phyloP scores from a whole-genome alignment of 2,888 invertebrate species.

The Parnassius glacialis region DNA sequence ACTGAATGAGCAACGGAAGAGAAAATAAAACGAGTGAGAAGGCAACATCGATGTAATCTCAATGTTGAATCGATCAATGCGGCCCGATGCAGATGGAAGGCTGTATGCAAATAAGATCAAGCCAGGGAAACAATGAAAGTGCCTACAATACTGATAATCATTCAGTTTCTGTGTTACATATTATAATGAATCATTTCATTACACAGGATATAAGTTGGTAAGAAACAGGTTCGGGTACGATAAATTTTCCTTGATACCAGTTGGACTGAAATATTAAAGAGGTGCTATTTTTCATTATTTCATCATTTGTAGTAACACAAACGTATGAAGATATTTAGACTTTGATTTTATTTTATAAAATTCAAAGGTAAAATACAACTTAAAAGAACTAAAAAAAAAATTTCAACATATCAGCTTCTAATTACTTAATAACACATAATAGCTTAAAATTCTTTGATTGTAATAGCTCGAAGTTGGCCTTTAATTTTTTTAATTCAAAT shows the following conservation, averaged over 20 bases:
- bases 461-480: no score
- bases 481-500: no score
- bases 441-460: no score
- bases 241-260: background rate
- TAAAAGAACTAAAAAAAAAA: no score
- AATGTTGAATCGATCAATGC: slow-evolving; percentile 45
- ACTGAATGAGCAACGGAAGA: slow-evolving; percentile 42
- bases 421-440: no score
- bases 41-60: slow-evolving; percentile 48
- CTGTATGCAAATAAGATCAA: slow-evolving; percentile 67
- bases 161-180: slow-evolving; percentile 37
- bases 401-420: no score
- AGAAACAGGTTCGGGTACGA: slow-evolving; percentile 13
- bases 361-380: no score
- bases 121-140: slow-evolving; percentile 66
- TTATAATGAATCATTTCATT: slow-evolving; percentile 27
- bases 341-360: no score
- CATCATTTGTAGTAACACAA: no score
- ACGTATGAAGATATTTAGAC: no score
- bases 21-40: slow-evolving; percentile 40
- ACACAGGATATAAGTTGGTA: slow-evolving; percentile 33
- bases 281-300: no score
- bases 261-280: background rate
- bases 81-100: slow-evolving; percentile 54
- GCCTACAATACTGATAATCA: slow-evolving; percentile 65